phyloP scores from a whole-genome alignment of 2,797 vertebrate genomes.

The Labroides dimidiatus region DNA sequence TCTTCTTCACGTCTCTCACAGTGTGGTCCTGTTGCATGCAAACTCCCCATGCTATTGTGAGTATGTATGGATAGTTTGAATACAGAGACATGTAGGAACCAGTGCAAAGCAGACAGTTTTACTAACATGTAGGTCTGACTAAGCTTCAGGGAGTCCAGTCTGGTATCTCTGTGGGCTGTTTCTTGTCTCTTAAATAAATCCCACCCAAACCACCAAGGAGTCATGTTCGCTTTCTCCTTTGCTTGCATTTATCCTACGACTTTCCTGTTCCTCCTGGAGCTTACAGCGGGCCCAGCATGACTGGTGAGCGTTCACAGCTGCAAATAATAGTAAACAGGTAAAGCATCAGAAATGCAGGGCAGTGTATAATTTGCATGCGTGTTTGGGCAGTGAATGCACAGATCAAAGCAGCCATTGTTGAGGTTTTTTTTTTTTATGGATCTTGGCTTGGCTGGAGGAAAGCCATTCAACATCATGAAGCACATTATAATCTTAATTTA shows the following conservation, averaged over 20 bases:
- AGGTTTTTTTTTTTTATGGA: conserved; percentile 60
- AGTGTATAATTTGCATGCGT: conserved; percentile 42
- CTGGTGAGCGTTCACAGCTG: conserved; percentile 48
- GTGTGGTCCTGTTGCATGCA: conserved; percentile 61
- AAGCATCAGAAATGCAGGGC: conserved; percentile 48
- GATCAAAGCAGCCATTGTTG: conserved; percentile 76
- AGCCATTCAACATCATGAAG: conserved; percentile 70
- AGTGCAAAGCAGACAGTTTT: conserved; percentile 37
- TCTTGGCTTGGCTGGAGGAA: conserved; percentile 58
- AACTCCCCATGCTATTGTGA: conserved; percentile 26
- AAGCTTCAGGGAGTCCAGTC: conserved; percentile 41
- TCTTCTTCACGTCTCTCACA: conserved; percentile 42
- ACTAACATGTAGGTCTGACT: conserved; percentile 45
- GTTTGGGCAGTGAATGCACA: conserved; percentile 31
- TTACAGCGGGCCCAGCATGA: conserved; percentile 36
- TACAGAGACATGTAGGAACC: conserved; percentile 64
- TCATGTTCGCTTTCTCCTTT: conserved; percentile 39
- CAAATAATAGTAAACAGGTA: conserved; percentile 62
- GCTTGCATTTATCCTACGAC: conserved; percentile 16
- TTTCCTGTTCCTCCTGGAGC: conserved; percentile 13
- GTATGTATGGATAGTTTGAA: conserved; percentile 42
- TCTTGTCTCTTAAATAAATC: conserved; percentile 52
- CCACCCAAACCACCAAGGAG: conserved; percentile 52
- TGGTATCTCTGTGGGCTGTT: conserved; percentile 44
- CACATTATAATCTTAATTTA: conserved; percentile 76